Base-by-base conservation (phyloP, 2,888 invertebrate species). In the Blera fallax region DNA sequence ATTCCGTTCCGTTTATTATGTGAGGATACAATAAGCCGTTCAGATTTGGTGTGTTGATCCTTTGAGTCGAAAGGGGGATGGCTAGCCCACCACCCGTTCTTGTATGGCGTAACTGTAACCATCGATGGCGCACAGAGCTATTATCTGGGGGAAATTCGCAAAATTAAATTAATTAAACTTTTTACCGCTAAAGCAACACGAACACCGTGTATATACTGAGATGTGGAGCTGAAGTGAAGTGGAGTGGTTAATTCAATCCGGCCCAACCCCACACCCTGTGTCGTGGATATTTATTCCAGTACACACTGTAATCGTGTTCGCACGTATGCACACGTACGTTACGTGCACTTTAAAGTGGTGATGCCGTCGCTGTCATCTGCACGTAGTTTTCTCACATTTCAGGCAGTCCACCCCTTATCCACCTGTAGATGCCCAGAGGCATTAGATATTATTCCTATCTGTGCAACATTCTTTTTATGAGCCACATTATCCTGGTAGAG, bases 121-220 rank as follows among this genome's bases (percentile, higher is more conserved):
- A 65, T 73, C 54, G 67, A 62, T 78, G 45, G 60, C 40, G 62
- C n/a, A 48, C n/a, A 24, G 10, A 67, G 52, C 64, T 54, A 79
- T 84, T 79, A 70, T 58, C 69, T 62, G 79, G 56, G 62, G 69
- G 64, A 65, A 60, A 70, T 72, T 76, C 40, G 58, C 34, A 56
- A 76, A 85, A 85, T 85, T 80, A 85, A 85, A 81, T 85, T 81
- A 81, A 85, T 85, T 85, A 85, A 81, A 85, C 76, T 85, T 85
- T 72, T 50, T 67, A 72, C 58, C 52, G 56, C 43, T n/a, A 34
- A 56, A 27, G 50, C 32, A 40, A 29, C 60, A 50, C 29, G 29
- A 43, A 43, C 74, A 32, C 8, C 24, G 29, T 37, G 32, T 62
- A 48, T 4, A 52, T 43, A 11, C 27, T 3, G 11, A 21, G 54